phyloP scores from a whole-genome alignment of 2,797 vertebrate genomes.

The Microctenopoma lineatum region DNA sequence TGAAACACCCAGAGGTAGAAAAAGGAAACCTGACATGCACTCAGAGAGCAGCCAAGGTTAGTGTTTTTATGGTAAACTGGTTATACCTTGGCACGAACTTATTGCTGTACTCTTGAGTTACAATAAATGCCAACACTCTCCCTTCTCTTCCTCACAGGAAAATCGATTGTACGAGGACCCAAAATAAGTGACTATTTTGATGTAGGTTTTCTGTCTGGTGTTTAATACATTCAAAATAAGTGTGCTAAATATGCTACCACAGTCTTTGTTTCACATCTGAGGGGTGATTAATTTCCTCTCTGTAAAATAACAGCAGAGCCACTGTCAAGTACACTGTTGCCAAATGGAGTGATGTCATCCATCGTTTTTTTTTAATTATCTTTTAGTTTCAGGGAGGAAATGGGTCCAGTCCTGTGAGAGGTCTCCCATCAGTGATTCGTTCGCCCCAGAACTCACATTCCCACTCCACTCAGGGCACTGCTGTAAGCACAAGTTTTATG shows the following conservation, averaged over 20 bases:
- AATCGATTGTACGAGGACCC: constrained; percentile 92
- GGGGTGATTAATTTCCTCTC: constrained; percentile 17
- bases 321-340: constrained; percentile 12
- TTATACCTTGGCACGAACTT: constrained; percentile 8
- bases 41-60: constrained; percentile 98
- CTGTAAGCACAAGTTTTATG: constrained; percentile 82
- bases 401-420: constrained; percentile 97
- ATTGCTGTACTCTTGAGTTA: constrained; percentile 21
- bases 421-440: constrained; percentile 91
- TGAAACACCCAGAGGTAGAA: constrained; percentile 93
- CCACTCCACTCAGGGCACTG: constrained; percentile 94
- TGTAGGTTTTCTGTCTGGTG: constrained; percentile 82
- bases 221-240: constrained; percentile 15
- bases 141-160: constrained; percentile 84
- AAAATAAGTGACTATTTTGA: constrained; percentile 99
- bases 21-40: constrained; percentile 97
- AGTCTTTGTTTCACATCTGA: constrained; percentile 12
- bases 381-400: constrained; percentile 96
- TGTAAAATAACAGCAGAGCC: constrained; percentile 25
- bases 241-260: constrained; percentile 1
- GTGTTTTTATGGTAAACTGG: constrained; percentile 22
- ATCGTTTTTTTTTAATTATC: constrained; percentile 9
- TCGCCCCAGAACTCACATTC: constrained; percentile 98
- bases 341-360: constrained; percentile 35
- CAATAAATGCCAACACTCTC: constrained; percentile 2